A percentile compares a stretch with the other conserved stretches of the same genome.
These are phyloP conservation scores for Leguminivora glycinivorella DNA, from an alignment of 1,140 invertebrate species.

Conservation along the genomic window DNA sequence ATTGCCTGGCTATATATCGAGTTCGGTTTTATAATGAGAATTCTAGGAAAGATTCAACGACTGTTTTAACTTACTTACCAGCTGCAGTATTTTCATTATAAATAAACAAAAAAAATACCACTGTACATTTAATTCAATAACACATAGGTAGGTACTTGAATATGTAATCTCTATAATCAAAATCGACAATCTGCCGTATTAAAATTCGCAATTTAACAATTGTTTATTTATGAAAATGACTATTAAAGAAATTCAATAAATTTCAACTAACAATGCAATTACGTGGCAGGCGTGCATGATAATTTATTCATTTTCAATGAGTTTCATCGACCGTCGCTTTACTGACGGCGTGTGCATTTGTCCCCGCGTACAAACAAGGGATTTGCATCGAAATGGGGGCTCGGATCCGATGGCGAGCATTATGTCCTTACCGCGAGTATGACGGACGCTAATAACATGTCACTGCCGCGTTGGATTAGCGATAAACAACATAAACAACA, in stretches of 20 bases:
- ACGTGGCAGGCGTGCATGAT: slow-evolving; percentile 36
- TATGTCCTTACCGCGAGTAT: slow-evolving; percentile 32
- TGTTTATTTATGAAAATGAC: slow-evolving; percentile 10
- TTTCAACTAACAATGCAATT: slow-evolving; percentile 16
- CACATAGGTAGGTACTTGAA: background rate
- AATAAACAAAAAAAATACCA: too few species aligned
- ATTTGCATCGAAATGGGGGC: slow-evolving; percentile 53
- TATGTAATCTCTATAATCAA: background rate
- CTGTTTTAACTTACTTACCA: too few species aligned
- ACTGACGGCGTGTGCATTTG: slow-evolving; percentile 55
- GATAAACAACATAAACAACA: slow-evolving; percentile 17
- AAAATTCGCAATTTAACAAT: background rate
- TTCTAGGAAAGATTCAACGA: too few species aligned
- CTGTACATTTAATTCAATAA: too few species aligned
- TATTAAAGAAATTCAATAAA: slow-evolving; percentile 28
- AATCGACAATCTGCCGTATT: background rate
- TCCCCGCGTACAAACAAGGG: slow-evolving; percentile 44
- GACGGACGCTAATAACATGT: slow-evolving; percentile 40
- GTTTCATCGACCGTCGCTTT: slow-evolving; percentile 59
- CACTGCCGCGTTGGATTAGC: slow-evolving; percentile 33
- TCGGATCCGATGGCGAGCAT: slow-evolving; percentile 36
- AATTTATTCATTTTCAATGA: slow-evolving; percentile 63
- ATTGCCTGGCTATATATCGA: too few species aligned
- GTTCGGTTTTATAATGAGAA: too few species aligned
- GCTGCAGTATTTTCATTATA: too few species aligned